Evolutionary conservation across 2,797 vertebrate species (phyloP).

Genomic region (Uromys caudimaculatus): DNA sequence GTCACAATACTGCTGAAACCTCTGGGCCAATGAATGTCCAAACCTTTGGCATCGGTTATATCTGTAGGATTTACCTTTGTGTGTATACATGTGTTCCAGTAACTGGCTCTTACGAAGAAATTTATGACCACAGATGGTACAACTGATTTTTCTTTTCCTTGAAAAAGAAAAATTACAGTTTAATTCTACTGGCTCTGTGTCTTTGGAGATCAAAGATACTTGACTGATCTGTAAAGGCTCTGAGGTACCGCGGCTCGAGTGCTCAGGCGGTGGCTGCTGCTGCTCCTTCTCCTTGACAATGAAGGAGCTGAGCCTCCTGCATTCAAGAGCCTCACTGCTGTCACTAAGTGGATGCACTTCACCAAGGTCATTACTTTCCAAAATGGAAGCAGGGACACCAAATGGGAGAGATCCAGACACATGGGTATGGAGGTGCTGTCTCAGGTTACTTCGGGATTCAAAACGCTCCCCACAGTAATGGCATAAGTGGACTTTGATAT

Average conservation of each 20-base stretch:
- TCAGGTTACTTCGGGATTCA: slow-evolving; percentile 90
- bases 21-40: slow-evolving; percentile 90
- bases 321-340: slow-evolving; percentile 85
- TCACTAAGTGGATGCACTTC: slow-evolving; percentile 90
- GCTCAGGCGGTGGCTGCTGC: slow-evolving; percentile 71
- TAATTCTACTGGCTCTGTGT: slow-evolving; percentile 88
- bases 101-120: slow-evolving; percentile 95
- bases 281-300: slow-evolving; percentile 84
- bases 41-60: slow-evolving; percentile 92
- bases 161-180: slow-evolving; percentile 93
- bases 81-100: slow-evolving; percentile 96
- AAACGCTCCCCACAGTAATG: slow-evolving; percentile 96
- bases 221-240: slow-evolving; percentile 94
- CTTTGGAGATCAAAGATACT: slow-evolving; percentile 90
- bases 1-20: slow-evolving; percentile 89
- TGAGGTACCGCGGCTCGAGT: slow-evolving; percentile 82
- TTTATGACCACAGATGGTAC: slow-evolving; percentile 93
- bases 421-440: slow-evolving; percentile 95
- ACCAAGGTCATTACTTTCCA: slow-evolving; percentile 91
- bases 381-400: slow-evolving; percentile 88
- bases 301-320: slow-evolving; percentile 84
- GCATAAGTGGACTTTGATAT: slow-evolving; percentile 90
- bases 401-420: slow-evolving; percentile 90
- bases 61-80: slow-evolving; percentile 93
- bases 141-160: slow-evolving; percentile 94